phyloP scores from a whole-genome alignment of 2,888 invertebrate genomes.

The Globia sparganii region DNA sequence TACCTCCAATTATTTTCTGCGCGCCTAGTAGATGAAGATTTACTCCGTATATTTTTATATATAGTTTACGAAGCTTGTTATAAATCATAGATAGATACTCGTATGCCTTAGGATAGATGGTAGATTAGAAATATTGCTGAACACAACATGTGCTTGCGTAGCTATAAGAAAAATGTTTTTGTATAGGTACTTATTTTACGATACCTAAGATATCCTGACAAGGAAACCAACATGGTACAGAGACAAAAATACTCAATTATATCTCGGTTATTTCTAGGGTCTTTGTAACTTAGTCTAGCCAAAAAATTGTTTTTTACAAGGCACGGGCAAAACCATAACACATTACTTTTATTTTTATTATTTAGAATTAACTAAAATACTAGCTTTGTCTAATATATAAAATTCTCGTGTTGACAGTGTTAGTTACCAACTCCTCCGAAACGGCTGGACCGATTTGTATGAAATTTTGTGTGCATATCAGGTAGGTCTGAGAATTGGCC shows the following conservation, averaged over 20 bases:
- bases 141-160: slow-evolving; percentile 47
- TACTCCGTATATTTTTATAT: slow-evolving; percentile 26
- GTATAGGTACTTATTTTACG: slow-evolving; percentile 4
- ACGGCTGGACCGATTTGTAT: too few species aligned
- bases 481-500: too few species aligned
- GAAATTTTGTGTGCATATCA: too few species aligned
- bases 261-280: not conserved
- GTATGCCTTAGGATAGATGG: slow-evolving; percentile 15
- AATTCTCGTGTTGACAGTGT: too few species aligned
- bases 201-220: not conserved
- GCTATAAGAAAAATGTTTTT: slow-evolving; percentile 44
- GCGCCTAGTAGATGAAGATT: slow-evolving; percentile 24
- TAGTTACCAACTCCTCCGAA: too few species aligned
- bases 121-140: slow-evolving; percentile 60
- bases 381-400: too few species aligned
- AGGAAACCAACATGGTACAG: not conserved
- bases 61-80: slow-evolving; percentile 22
- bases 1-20: slow-evolving; percentile 14
- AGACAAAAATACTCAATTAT: not conserved
- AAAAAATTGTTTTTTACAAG: not conserved
- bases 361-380: not conserved
- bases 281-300: not conserved
- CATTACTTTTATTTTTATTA: not conserved
- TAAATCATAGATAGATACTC: slow-evolving; percentile 47
- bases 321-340: too few species aligned